Conservation (phyloP, 1,140 invertebrate species). For the Trichogramma pretiosum region DNA sequence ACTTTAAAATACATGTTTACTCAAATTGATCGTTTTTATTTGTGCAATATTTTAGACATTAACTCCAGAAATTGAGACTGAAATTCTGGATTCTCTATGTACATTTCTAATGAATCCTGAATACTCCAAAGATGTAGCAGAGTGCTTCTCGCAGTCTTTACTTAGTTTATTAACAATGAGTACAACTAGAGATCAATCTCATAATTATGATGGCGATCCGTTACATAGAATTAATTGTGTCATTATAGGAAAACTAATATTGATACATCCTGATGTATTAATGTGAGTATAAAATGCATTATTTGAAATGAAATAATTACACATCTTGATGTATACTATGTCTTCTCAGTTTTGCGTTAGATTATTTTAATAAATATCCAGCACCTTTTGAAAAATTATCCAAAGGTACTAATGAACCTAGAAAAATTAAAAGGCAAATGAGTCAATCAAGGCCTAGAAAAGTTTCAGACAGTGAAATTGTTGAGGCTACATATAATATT, state of each 20-base stretch:
- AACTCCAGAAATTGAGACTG: slow-evolving; percentile 15
- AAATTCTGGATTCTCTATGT: slow-evolving; percentile 27
- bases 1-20: neutral
- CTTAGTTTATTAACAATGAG: slow-evolving; percentile 30
- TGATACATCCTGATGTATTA: slow-evolving; percentile 45
- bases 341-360: slow-evolving; percentile 43
- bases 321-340: neutral
- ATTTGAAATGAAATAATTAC: neutral
- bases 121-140: slow-evolving; percentile 31
- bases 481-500: slow-evolving; percentile 49
- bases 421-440: slow-evolving; percentile 26
- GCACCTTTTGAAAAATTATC: slow-evolving; percentile 40
- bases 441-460: slow-evolving; percentile 20
- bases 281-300: slow-evolving; percentile 41
- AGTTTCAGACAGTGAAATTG: slow-evolving; percentile 47
- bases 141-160: slow-evolving; percentile 40
- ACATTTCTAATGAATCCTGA: slow-evolving; percentile 33
- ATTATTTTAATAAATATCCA: slow-evolving; percentile 47
- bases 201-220: slow-evolving; percentile 3
- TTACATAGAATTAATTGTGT: slow-evolving; percentile 39
- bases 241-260: slow-evolving; percentile 40
- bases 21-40: slow-evolving; percentile 9
- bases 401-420: slow-evolving; percentile 17
- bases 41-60: slow-evolving; percentile 23
- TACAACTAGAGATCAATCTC: slow-evolving; percentile 22